Percentiles rank a stretch among this genome's conserved stretches.
These are phyloP conservation scores for Antheraea mylitta DNA, from an alignment of 1,140 invertebrate genomes.

Conservation along the genomic window DNA sequence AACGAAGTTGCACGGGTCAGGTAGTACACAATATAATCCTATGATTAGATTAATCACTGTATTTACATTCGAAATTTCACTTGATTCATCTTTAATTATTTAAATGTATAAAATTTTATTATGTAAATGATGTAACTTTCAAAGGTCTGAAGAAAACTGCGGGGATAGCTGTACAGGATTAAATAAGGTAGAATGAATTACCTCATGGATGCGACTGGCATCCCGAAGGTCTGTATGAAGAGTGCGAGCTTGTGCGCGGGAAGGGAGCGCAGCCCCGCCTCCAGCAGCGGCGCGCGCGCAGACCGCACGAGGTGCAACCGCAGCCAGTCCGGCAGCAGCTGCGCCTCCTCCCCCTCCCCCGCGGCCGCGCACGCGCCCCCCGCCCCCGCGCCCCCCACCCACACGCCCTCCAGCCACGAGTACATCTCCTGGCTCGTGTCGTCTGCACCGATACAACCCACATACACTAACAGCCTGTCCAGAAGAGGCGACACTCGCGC, in stretches of 20 bases:
- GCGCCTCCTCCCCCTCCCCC: conserved; percentile 84
- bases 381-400: conserved; percentile 85
- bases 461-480: no score
- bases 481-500: no score
- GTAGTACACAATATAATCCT: no score
- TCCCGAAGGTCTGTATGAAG: conserved; percentile 97
- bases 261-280: conserved; percentile 91
- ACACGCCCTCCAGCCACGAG: conserved; percentile 86
- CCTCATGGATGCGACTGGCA: conserved; percentile 94
- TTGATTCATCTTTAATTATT: no score
- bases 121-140: no score
- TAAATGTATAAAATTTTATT: no score
- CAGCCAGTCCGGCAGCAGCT: conserved; percentile 96
- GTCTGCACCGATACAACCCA: conserved; percentile 28
- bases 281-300: conserved; percentile 88
- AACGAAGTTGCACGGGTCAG: no score
- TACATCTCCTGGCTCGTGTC: conserved; percentile 77
- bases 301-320: conserved; percentile 96
- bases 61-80: no score
- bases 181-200: conserved; percentile 15
- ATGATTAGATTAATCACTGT: no score
- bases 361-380: conserved; percentile 79
- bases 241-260: conserved; percentile 94
- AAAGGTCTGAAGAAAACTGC: no score
- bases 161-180: no score